These are phyloP conservation scores for Gorsachius goisagi DNA, from an alignment of 2,113 vertebrate species.

Conservation along the genomic window DNA sequence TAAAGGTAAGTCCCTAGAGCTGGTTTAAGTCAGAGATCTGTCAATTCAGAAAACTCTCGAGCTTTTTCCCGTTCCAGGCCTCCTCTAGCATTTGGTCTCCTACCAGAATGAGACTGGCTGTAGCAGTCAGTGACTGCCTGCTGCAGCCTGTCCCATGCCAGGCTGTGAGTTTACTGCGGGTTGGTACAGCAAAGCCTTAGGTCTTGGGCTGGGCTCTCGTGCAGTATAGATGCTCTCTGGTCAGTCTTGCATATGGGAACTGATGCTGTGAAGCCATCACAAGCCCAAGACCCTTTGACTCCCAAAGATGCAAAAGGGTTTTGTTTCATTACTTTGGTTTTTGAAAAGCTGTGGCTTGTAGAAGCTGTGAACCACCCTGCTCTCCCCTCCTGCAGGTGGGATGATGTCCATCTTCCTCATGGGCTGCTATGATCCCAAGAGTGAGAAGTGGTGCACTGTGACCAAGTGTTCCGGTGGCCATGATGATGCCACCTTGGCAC, in stretches of 20 bases:
- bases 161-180: background rate
- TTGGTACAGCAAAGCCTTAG: background rate
- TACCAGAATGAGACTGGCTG: background rate
- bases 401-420: constrained; percentile 99
- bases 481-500: constrained; percentile 89
- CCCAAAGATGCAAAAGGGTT: background rate
- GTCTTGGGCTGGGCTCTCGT: background rate
- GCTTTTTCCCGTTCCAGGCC: background rate
- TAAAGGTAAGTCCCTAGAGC: constrained; percentile 77
- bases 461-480: constrained; percentile 95
- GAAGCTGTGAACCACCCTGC: background rate
- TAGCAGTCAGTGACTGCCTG: background rate
- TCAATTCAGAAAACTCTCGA: background rate
- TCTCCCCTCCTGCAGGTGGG: constrained; percentile 79
- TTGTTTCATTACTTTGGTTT: background rate
- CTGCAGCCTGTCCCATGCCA: background rate
- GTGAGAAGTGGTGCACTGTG: constrained; percentile 95
- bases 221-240: background rate
- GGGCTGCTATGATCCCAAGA: constrained; percentile 93
- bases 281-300: background rate
- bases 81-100: background rate
- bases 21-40: background rate
- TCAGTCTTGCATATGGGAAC: background rate
- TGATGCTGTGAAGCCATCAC: background rate
- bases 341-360: background rate